Percentiles rank a stretch among this genome's conserved stretches.
Evolutionary conservation across 2,888 invertebrate genomes (phyloP).

Genomic region (Merodon equestris): DNA sequence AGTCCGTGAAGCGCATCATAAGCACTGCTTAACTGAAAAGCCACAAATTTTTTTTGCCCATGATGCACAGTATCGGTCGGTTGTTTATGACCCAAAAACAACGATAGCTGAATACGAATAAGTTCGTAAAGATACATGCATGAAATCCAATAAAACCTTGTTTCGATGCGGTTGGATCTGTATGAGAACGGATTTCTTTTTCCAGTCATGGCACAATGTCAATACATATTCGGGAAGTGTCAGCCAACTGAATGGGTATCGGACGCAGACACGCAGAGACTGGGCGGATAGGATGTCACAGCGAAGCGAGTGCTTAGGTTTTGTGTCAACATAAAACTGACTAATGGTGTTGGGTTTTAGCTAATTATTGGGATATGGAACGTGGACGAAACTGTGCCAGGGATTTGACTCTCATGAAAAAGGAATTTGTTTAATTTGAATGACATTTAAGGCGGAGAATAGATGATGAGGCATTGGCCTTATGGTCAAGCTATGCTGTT

Average conservation of each 20-base stretch:
- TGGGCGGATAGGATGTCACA: constrained; percentile 16
- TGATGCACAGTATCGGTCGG: constrained; percentile 1
- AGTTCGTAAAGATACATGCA: too few species aligned
- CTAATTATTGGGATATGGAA: too few species aligned
- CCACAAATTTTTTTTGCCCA: constrained; percentile 11
- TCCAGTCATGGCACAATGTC: neutral
- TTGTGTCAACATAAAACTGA: constrained; percentile 26
- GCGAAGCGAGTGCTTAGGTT: constrained; percentile 41
- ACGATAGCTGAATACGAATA: constrained; percentile 16
- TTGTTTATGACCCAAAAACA: constrained; percentile 6
- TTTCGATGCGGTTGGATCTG: constrained; percentile 20
- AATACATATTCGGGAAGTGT: constrained; percentile 1
- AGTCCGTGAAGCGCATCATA: too few species aligned
- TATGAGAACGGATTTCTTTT: constrained; percentile 1
- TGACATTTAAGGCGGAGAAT: too few species aligned
- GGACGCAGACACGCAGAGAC: too few species aligned
- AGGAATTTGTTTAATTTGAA: too few species aligned
- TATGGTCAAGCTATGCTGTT: too few species aligned
- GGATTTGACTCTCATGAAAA: too few species aligned
- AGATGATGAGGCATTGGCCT: too few species aligned
- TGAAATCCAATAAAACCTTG: constrained; percentile 11
- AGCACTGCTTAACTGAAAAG: too few species aligned
- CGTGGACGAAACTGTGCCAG: too few species aligned
- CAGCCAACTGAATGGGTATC: too few species aligned
- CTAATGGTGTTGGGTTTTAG: constrained; percentile 16